These are phyloP conservation scores for Atta texana DNA, from an alignment of 1,140 invertebrate species.

Conservation along the genomic window DNA sequence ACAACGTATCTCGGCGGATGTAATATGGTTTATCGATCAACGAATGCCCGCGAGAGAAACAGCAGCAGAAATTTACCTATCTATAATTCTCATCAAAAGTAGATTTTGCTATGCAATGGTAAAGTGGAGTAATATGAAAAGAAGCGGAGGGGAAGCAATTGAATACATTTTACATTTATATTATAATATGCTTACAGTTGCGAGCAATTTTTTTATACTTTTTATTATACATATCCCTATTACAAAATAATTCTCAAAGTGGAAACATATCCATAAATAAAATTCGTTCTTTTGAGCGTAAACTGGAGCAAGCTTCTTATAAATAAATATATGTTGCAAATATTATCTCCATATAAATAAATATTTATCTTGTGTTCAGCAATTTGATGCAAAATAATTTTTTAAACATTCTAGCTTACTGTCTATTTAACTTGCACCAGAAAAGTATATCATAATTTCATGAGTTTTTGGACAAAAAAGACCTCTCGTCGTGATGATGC, in stretches of 20 bases:
- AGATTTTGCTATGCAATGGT: not conserved
- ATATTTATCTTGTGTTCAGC: not conserved
- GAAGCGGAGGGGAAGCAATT: not conserved
- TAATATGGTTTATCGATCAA: conserved; percentile 68
- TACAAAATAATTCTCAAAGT: not conserved
- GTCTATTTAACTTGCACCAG: not conserved
- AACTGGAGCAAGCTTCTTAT: conserved; percentile 3
- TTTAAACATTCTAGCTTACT: not conserved
- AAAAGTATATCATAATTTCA: conserved; percentile 22
- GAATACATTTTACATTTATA: not conserved
- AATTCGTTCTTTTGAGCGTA: not conserved
- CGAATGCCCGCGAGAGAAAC: conserved; percentile 33
- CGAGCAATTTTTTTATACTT: not conserved
- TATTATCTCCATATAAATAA: not conserved
- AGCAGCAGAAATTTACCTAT: not conserved
- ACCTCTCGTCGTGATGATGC: conserved; percentile 14
- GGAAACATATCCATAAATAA: not conserved
- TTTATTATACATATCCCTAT: not conserved
- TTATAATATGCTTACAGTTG: not conserved
- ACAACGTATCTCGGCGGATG: conserved; percentile 38
- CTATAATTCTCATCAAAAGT: conserved; percentile 33
- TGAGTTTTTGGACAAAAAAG: conserved; percentile 28
- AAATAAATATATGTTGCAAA: conserved; percentile 16
- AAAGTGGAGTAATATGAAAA: not conserved
- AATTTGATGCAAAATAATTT: conserved; percentile 14